Conservation (phyloP, 2,888 invertebrate genomes). For the Oxyteleia sp. region DNA sequence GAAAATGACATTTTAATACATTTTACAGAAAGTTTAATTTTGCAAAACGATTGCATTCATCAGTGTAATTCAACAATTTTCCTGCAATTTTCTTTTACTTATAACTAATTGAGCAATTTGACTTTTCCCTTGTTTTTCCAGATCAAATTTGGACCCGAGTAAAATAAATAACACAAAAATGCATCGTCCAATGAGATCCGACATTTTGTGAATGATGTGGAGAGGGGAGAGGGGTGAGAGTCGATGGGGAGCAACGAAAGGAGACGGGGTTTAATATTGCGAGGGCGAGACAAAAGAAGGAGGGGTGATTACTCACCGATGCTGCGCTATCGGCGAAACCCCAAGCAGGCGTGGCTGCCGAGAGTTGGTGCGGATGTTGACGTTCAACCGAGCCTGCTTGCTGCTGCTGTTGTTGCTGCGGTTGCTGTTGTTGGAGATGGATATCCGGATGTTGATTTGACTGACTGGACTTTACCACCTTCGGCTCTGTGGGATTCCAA, state of each 20-base stretch:
- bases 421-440: constrained; percentile 31
- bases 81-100: too few species aligned
- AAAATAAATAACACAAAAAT: too few species aligned
- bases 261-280: constrained; percentile 25
- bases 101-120: too few species aligned
- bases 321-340: constrained; percentile 49
- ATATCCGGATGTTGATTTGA: constrained; percentile 28
- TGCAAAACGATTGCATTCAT: too few species aligned
- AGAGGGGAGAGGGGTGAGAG: too few species aligned
- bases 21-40: too few species aligned
- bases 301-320: constrained; percentile 66
- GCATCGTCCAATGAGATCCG: constrained; percentile 12
- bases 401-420: constrained; percentile 34
- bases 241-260: constrained; percentile 5
- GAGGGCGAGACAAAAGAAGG: constrained; percentile 25
- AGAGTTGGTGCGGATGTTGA: constrained; percentile 48
- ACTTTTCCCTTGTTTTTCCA: too few species aligned
- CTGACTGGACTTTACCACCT: constrained; percentile 36
- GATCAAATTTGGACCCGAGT: too few species aligned
- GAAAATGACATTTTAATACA: too few species aligned
- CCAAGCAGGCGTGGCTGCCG: constrained; percentile 73
- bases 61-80: too few species aligned
- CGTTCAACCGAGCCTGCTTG: constrained; percentile 39
- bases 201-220: constrained; percentile 34
- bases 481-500: constrained; percentile 62